A percentile compares a stretch with the other conserved stretches of the same genome.
These are phyloP conservation scores for Amblyjoppa fuscipennis DNA, from an alignment of 2,888 invertebrate genomes.

Conservation along the genomic window DNA sequence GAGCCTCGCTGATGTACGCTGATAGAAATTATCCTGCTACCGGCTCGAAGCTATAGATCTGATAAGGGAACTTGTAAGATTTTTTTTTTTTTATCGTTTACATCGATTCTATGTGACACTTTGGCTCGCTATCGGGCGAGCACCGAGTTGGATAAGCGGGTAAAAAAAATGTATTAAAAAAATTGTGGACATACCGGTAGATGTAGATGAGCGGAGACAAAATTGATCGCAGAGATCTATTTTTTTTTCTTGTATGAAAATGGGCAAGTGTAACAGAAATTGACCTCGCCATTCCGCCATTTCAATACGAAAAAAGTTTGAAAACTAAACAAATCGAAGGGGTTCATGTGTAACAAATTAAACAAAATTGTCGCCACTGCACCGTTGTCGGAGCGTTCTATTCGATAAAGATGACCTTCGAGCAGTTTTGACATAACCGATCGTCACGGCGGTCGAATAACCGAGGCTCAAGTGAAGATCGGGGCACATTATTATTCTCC, in stretches of 20 bases:
- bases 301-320: too few relatives aligned
- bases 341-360: not conserved
- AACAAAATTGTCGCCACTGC: not conserved
- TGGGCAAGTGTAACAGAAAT: too few relatives aligned
- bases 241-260: too few relatives aligned
- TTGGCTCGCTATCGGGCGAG: not conserved
- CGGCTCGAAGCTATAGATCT: not conserved
- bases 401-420: constrained; percentile 23
- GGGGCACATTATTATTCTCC: constrained; percentile 49
- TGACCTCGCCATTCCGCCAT: not conserved
- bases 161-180: not conserved
- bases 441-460: constrained; percentile 64
- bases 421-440: constrained; percentile 61
- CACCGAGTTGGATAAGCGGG: not conserved
- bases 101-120: not conserved
- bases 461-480: constrained; percentile 40
- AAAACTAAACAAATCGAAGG: not conserved
- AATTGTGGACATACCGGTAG: not conserved
- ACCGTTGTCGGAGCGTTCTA: not conserved
- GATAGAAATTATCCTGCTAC: not conserved
- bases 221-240: too few relatives aligned
- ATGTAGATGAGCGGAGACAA: too few relatives aligned
- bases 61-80: not conserved
- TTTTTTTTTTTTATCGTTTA: not conserved
- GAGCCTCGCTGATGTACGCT: not conserved